These are phyloP conservation scores for Drosophila tanythrix DNA, from an alignment of 2,888 invertebrate species.

Conservation along the genomic window DNA sequence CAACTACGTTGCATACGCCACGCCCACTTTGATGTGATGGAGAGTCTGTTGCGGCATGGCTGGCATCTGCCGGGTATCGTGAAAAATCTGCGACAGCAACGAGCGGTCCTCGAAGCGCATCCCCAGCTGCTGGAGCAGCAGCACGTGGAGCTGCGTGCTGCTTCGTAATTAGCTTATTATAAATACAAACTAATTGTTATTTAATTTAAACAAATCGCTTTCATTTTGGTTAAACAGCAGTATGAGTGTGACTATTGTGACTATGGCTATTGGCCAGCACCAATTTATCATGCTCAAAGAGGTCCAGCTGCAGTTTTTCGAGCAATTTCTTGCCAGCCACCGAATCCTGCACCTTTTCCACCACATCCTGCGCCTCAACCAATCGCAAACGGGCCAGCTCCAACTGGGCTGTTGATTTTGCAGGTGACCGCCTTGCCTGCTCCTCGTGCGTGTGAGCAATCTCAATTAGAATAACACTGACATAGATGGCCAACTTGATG, in stretches of 20 bases:
- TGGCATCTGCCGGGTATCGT: constrained; percentile 91
- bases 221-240: constrained; percentile 1
- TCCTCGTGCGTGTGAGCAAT: constrained; percentile 87
- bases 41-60: constrained; percentile 92
- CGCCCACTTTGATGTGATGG: constrained; percentile 91
- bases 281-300: constrained; percentile 62
- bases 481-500: constrained; percentile 90
- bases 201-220: not conserved
- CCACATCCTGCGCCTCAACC: constrained; percentile 71
- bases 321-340: constrained; percentile 81
- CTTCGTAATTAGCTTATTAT: not conserved
- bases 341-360: constrained; percentile 82
- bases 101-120: constrained; percentile 85
- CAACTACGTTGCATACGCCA: constrained; percentile 92
- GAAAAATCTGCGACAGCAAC: constrained; percentile 87
- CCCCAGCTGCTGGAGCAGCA: constrained; percentile 78
- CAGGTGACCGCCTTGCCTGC: constrained; percentile 84
- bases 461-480: constrained; percentile 91
- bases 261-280: constrained; percentile 37
- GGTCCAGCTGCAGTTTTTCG: constrained; percentile 62
- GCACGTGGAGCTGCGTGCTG: constrained; percentile 69
- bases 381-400: constrained; percentile 68
- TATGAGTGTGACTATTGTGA: constrained; percentile 21
- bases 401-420: constrained; percentile 46
- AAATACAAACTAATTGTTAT: constrained; percentile 11